Conservation (phyloP, 64 coral and sea anemone species). For the Porites lutea region DNA sequence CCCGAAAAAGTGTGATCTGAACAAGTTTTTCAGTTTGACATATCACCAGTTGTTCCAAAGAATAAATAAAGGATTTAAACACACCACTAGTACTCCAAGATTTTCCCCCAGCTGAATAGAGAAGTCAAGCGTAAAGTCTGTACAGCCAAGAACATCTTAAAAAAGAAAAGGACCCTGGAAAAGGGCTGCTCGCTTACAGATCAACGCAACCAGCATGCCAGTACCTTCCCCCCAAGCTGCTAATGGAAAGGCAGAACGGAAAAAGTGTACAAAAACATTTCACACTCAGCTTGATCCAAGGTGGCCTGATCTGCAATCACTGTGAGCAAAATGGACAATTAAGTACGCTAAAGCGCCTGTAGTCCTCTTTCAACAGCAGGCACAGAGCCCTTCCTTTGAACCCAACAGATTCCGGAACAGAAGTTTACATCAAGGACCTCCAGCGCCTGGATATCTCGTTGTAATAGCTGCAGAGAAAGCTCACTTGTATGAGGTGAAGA, state of each 20-base stretch:
- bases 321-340: background rate
- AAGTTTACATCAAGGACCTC: conserved; percentile 46
- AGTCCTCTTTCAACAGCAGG: conserved; percentile 13
- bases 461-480: conserved; percentile 31
- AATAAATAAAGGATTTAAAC: background rate
- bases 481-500: conserved; percentile 52
- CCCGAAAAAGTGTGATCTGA: background rate
- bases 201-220: conserved; percentile 44
- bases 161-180: conserved; percentile 46
- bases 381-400: conserved; percentile 13
- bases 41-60: background rate
- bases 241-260: conserved; percentile 31
- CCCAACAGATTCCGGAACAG: conserved; percentile 29
- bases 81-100: background rate
- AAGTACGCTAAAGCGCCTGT: background rate
- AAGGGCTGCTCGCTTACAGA: conserved; percentile 55
- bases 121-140: conserved; percentile 51
- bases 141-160: conserved; percentile 45
- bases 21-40: background rate
- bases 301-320: conserved; percentile 3
- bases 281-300: background rate
- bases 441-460: conserved; percentile 14
- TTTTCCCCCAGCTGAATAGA: conserved; percentile 29
- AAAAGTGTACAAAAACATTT: conserved; percentile 26
- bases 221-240: conserved; percentile 36